These are phyloP conservation scores for Parelbella ahira DNA, from an alignment of 2,888 invertebrate genomes.

Conservation along the genomic window DNA sequence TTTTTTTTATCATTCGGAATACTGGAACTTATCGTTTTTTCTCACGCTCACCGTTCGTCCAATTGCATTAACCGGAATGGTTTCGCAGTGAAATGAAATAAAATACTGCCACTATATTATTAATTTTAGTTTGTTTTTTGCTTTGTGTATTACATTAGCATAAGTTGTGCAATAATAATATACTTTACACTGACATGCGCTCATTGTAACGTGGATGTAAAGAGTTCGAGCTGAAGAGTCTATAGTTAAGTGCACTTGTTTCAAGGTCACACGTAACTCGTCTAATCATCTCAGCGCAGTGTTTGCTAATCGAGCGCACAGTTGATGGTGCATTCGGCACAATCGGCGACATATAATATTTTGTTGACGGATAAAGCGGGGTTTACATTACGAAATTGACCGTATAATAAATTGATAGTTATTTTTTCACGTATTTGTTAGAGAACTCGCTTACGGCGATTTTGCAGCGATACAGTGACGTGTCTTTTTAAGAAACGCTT, in stretches of 20 bases:
- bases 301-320: slow-evolving; percentile 3
- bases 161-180: slow-evolving; percentile 12
- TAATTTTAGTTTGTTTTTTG: too few species aligned
- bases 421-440: too few species aligned
- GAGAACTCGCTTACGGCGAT: too few species aligned
- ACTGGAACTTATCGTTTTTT: slow-evolving; percentile 5
- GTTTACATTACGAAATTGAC: too few species aligned
- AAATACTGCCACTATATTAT: slow-evolving; percentile 4
- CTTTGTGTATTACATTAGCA: slow-evolving; percentile 10
- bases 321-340: too few species aligned
- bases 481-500: too few species aligned
- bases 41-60: too few species aligned
- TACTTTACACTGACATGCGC: not conserved
- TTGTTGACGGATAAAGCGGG: too few species aligned
- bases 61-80: too few species aligned
- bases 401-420: too few species aligned
- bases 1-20: not conserved
- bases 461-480: too few species aligned
- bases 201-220: not conserved
- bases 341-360: too few species aligned
- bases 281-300: not conserved
- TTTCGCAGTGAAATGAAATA: not conserved
- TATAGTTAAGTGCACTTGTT: slow-evolving; percentile 1
- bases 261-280: not conserved
- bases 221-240: not conserved